phyloP scores from a whole-genome alignment of 2,797 vertebrate species.

The Furcifer pardalis region DNA sequence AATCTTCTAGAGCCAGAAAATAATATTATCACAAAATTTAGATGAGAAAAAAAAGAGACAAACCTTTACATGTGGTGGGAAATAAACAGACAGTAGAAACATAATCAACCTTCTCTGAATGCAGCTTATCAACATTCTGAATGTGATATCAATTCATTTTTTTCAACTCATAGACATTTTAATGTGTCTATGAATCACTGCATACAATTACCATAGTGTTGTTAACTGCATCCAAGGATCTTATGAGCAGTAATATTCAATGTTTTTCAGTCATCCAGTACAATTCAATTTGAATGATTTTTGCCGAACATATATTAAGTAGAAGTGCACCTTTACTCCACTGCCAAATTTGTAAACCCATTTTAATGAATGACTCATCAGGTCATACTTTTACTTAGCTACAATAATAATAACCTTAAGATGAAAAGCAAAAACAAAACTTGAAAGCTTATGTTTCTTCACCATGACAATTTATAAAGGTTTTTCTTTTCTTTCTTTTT shows the following conservation, averaged over 20 bases:
- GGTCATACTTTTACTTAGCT: conserved; percentile 27
- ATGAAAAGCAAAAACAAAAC: conserved; percentile 18
- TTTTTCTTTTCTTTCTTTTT: neutral
- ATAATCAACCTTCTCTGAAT: neutral
- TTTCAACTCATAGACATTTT: neutral
- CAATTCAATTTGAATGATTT: conserved; percentile 14
- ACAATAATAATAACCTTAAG: neutral
- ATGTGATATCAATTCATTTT: neutral
- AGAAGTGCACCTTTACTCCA: neutral
- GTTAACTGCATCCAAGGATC: conserved; percentile 7
- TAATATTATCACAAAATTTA: neutral
- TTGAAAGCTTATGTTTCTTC: conserved; percentile 29
- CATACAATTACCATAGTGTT: neutral
- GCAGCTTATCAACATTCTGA: neutral
- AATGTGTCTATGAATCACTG: neutral
- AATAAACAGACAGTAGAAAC: too few relatives aligned
- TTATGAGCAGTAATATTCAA: conserved; percentile 24
- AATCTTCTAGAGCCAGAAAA: neutral
- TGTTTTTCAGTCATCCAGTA: conserved; percentile 26
- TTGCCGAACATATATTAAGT: conserved; percentile 9
- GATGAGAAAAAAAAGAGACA: too few relatives aligned
- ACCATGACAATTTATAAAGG: conserved; percentile 8
- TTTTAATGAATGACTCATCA: neutral
- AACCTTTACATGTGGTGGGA: too few relatives aligned
- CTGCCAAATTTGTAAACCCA: neutral